A percentile compares a stretch with the other conserved stretches of the same genome.
Evolutionary conservation across 2,888 invertebrate species (phyloP).

Genomic region (Palloptera scutellata): DNA sequence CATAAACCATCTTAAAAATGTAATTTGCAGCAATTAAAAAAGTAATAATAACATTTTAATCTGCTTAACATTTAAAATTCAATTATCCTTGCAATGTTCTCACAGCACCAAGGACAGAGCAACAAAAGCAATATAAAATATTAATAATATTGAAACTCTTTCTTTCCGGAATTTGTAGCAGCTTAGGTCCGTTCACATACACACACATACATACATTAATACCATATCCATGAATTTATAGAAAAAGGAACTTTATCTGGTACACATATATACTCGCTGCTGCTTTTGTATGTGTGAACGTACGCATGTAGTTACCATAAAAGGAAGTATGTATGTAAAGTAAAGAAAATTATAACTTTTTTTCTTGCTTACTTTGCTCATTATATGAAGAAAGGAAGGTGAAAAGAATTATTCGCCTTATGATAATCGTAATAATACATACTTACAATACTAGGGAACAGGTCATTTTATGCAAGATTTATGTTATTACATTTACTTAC

Average conservation of each 20-base stretch:
- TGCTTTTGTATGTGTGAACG: too few relatives aligned
- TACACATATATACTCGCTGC: too few relatives aligned
- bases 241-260: too few relatives aligned
- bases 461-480: neutral
- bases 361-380: neutral
- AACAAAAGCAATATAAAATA: too few relatives aligned
- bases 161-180: too few relatives aligned
- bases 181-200: too few relatives aligned
- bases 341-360: neutral
- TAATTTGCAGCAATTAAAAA: constrained; percentile 47
- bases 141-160: too few relatives aligned
- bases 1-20: neutral
- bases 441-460: neutral
- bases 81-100: constrained; percentile 55
- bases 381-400: neutral
- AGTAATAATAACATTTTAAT: constrained; percentile 54
- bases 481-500: neutral
- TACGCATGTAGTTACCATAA: neutral
- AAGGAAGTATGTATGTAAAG: neutral
- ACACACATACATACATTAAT: too few relatives aligned
- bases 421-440: neutral
- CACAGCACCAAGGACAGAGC: neutral
- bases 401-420: too few relatives aligned
- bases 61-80: constrained; percentile 36
- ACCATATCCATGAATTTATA: too few relatives aligned